A percentile compares a stretch with the other conserved stretches of the same genome.
Evolutionary conservation across 2,797 vertebrate genomes (phyloP).

Genomic region (Falco berigora): DNA sequence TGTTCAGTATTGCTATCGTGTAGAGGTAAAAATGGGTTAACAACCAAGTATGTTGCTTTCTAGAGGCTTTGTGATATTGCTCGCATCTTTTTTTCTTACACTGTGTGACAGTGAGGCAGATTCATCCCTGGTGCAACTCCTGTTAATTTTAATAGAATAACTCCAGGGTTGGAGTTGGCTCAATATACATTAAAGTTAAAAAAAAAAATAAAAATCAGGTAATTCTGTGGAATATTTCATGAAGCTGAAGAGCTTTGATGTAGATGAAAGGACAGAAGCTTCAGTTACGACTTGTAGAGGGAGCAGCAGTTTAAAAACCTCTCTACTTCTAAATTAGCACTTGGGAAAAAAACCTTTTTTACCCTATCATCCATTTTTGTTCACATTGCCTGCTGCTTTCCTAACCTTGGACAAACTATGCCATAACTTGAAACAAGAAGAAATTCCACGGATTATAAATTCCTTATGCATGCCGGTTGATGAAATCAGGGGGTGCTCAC

Average conservation of each 20-base stretch:
- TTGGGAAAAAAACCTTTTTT: not conserved
- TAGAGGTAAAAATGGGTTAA: conserved; percentile 11
- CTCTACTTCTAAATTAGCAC: not conserved
- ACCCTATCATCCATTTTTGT: not conserved
- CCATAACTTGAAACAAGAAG: not conserved
- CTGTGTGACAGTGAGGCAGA: not conserved
- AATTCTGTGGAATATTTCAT: conserved; percentile 11
- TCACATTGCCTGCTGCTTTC: not conserved
- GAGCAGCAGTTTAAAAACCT: conserved; percentile 24
- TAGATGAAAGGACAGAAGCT: conserved; percentile 23
- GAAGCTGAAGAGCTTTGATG: conserved; percentile 33
- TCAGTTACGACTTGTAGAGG: conserved; percentile 9
- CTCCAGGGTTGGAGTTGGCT: not conserved
- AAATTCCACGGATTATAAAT: not conserved
- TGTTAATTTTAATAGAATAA: conserved; percentile 11
- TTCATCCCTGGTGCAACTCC: not conserved
- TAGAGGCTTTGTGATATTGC: not conserved
- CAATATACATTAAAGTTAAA: not conserved
- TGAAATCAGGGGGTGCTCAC: not conserved
- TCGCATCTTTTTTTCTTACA: not conserved
- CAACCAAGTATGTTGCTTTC: not conserved
- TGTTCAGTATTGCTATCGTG: not conserved
- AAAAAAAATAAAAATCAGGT: not conserved
- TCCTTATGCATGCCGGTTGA: not conserved
- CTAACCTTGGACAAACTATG: not conserved